A percentile compares a stretch with the other conserved stretches of the same genome.
phyloP scores from a whole-genome alignment of 2,797 vertebrate species.

The Catamblyrhynchus diadema region DNA sequence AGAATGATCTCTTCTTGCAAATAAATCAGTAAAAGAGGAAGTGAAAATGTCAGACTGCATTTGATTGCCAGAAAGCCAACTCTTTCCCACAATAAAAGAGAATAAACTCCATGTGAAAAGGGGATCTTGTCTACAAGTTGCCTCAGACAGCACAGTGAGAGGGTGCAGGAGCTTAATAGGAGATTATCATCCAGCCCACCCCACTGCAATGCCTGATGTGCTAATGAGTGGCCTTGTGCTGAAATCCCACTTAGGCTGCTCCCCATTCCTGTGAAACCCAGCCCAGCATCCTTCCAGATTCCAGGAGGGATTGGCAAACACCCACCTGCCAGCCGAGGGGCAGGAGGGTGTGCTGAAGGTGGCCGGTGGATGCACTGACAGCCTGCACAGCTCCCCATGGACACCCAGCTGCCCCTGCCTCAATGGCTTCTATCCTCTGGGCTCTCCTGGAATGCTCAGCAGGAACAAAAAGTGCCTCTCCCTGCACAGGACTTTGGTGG shows the following conservation, averaged over 20 bases:
- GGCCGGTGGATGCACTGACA: not conserved
- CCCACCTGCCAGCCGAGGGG: not conserved
- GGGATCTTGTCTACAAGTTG: not conserved
- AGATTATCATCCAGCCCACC: not conserved
- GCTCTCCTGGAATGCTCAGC: not conserved
- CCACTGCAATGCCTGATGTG: not conserved
- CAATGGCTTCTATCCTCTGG: not conserved
- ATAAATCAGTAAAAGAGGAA: conserved; percentile 2
- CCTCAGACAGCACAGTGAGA: not conserved
- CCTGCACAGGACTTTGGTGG: not conserved
- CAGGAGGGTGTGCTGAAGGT: not conserved
- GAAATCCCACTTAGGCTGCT: not conserved
- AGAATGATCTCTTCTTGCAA: not conserved
- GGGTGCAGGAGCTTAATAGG: fast-evolving
- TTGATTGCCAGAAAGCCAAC: not conserved
- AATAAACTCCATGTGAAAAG: not conserved
- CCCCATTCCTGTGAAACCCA: fast-evolving
- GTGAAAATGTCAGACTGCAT: not conserved
- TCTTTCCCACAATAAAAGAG: not conserved
- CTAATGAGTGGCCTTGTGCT: not conserved
- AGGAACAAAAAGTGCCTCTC: not conserved
- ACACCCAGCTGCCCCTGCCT: not conserved
- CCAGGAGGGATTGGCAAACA: not conserved
- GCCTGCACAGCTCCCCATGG: not conserved
- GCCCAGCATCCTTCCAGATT: not conserved